Base-by-base conservation (phyloP, 1,140 invertebrate genomes). In the Alviniconcha marisindica region DNA sequence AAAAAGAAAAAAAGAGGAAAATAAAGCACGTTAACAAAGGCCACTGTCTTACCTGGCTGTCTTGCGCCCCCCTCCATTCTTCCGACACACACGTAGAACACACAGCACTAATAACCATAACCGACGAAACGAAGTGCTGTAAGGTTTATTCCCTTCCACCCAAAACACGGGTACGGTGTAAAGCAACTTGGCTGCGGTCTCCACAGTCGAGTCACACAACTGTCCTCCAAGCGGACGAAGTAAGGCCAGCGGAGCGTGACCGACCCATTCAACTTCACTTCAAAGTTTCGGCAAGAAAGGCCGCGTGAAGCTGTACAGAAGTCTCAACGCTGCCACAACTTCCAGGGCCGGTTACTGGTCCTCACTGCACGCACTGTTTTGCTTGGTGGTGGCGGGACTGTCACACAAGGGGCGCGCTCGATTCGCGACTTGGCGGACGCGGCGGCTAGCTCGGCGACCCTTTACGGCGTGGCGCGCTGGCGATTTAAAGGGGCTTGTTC, bases 71-170 rank as follows among this genome's bases (percentile, higher is more conserved):
- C 36, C 69, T 71, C 69, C 69, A 71, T 71, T 38, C 24, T 33
- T 71, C 69, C 69, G 18, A 24, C 15, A 21, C 69, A 71, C 69
- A 71, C 14, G 69, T 71, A 28, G 36, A 38, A 38, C 69, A 71
- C 69, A 71, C 69, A 40, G 18, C 69, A 71, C 69, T 21, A 71
- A 71, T 71, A 31, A 71, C 69, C 69, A 71, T 71, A 71, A 71
- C 69, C 69, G 69, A 15, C 69, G 69, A 33, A 71, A 40, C 14
- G 33, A 40, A 71, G 40, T 69, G 24, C n/a, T 69, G 36, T 36
- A 36, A 24, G 18, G 33, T 3, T 15, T 18, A 66, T 31, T 71
- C 1, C 69, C 63, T 31, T 28, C 14, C 63, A 71, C 69, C 14
- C 69, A 69, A 31, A 69, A 31, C 63, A 71, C 69, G 21, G 69